Conservation (phyloP, 2,797 vertebrate genomes). For the Clarias fuscus region DNA sequence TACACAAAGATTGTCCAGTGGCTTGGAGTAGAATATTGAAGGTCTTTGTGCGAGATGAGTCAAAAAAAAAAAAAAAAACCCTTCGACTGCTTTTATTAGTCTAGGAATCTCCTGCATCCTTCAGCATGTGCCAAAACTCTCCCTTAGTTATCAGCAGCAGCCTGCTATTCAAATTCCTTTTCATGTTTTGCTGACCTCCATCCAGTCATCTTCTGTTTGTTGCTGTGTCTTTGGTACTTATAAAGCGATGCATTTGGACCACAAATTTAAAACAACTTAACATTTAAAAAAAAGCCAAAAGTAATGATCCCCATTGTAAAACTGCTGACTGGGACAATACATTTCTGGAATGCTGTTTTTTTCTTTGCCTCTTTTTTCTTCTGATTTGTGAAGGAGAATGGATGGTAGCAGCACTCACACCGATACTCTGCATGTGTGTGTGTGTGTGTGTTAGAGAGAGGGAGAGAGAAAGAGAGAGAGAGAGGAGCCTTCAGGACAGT, state of each 20-base stretch:
- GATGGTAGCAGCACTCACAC: neutral
- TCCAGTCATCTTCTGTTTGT: slow-evolving; percentile 19
- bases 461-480: neutral
- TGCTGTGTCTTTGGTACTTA: slow-evolving; percentile 36
- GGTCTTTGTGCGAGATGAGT: no score
- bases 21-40: neutral
- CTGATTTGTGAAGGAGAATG: neutral
- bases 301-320: slow-evolving; percentile 30
- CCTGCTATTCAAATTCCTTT: slow-evolving; percentile 50
- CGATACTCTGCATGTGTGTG: neutral
- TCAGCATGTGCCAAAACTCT: slow-evolving; percentile 63
- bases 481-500: neutral
- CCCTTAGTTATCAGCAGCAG: slow-evolving; percentile 59
- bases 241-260: neutral
- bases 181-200: slow-evolving; percentile 49
- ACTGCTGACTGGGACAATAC: neutral
- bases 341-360: slow-evolving; percentile 15
- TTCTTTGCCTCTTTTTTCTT: neutral
- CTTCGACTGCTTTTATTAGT: slow-evolving; percentile 72
- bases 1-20: neutral
- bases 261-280: slow-evolving; percentile 28
- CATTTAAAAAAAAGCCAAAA: slow-evolving; percentile 47
- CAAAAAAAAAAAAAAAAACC: slow-evolving; percentile 15
- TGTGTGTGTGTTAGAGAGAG: neutral
- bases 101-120: slow-evolving; percentile 64